Base-by-base conservation (phyloP, 2,888 invertebrate species). In the Anarsia innoxiella region DNA sequence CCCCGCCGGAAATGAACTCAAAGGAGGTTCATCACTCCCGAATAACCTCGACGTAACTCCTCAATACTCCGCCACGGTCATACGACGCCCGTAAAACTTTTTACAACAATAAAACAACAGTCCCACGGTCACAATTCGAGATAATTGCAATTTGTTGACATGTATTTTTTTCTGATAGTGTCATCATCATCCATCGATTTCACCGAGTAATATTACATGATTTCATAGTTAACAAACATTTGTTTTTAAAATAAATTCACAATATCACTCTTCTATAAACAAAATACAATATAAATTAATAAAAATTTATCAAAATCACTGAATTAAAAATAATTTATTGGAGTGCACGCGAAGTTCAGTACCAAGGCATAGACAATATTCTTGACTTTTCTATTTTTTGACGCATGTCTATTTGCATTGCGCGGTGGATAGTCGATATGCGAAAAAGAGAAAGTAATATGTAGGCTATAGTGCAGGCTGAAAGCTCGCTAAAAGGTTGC, bases 171-270 rank as follows among this genome's bases (percentile, higher is more conserved):
- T 56, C 51, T 45, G 47, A 45, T 50, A 55, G 53, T 63, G 64
- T 64, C 67, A 64, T 64, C 59, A 60, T 44, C 38, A 46, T 14
- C 14, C 26, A 33, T 28, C 27, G 19, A 37, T 13, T 46, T 66
- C 73, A 69, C 60, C 58, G 61, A 64, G 59, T 53, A 56, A 67
- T 71, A 80, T 83, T 82, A 83, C 82, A 83, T 80, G 80, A 77
- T 83, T 77, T 65, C 62, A 67, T 59, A n/a, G n/a, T n/a, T n/a
- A n/a, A n/a, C n/a, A n/a, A n/a, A n/a, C n/a, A n/a, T n/a, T n/a
- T n/a, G n/a, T n/a, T n/a, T n/a, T n/a, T n/a, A n/a, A n/a, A n/a
- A n/a, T n/a, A n/a, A n/a, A n/a, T n/a, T n/a, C n/a, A n/a, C n/a
- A n/a, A n/a, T n/a, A n/a, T n/a, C n/a, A n/a, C n/a, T 59, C 54